Evolutionary conservation across 2,113 vertebrate species (phyloP).

Genomic region (Elephas maximus): DNA sequence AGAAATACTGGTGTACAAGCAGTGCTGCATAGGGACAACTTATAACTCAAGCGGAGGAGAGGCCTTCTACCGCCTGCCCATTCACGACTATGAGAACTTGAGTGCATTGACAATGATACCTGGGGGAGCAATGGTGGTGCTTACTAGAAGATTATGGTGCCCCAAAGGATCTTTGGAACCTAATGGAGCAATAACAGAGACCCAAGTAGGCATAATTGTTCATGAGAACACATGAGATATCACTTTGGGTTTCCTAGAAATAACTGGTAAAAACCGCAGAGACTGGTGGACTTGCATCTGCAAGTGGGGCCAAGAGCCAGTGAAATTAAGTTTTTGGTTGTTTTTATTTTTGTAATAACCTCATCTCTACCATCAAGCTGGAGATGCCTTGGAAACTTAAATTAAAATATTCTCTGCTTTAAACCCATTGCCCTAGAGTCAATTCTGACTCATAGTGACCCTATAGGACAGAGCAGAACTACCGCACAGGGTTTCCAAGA

Average conservation of each 20-base stretch:
- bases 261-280: background rate
- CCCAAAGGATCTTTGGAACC: background rate
- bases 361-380: background rate
- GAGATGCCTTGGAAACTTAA: background rate
- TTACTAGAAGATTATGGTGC: background rate
- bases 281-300: background rate
- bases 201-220: background rate
- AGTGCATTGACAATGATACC: background rate
- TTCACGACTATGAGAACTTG: background rate
- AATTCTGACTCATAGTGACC: too few species aligned
- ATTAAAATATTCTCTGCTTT: background rate
- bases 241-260: background rate
- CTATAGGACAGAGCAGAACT: too few species aligned
- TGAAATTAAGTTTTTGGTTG: background rate
- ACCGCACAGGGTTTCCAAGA: too few species aligned
- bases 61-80: accelerated
- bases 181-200: background rate
- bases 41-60: background rate
- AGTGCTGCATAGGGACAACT: background rate
- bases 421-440: background rate
- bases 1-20: background rate
- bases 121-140: background rate
- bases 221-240: background rate
- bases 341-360: background rate
- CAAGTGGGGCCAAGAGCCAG: background rate